Evolutionary conservation across 2,888 invertebrate species (phyloP).

Genomic region (Branchellion lobata): DNA sequence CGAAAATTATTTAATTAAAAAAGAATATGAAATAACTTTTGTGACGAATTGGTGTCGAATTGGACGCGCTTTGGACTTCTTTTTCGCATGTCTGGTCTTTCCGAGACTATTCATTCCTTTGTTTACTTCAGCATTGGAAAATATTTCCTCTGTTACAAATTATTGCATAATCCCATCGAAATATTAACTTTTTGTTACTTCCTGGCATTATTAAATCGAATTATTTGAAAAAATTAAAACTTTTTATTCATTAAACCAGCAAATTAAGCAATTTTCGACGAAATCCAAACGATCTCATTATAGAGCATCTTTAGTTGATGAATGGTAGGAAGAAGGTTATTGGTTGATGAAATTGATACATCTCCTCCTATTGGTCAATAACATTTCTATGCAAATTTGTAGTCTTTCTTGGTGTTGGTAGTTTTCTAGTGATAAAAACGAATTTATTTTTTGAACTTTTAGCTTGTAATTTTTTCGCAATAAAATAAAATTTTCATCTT

Average conservation of each 20-base stretch:
- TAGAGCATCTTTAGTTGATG: conserved; percentile 40
- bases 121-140: conserved; percentile 23
- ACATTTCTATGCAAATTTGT: conserved; percentile 42
- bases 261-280: conserved; percentile 14
- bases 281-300: conserved; percentile 24
- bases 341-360: conserved; percentile 26
- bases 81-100: neutral
- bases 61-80: neutral
- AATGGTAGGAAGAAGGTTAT: conserved; percentile 30
- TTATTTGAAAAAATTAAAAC: neutral
- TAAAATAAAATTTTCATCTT: too few relatives aligned
- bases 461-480: too few relatives aligned
- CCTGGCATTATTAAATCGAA: neutral
- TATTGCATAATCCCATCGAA: conserved; percentile 8
- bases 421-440: too few relatives aligned
- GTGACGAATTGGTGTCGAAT: neutral
- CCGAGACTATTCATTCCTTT: conserved; percentile 16
- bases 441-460: too few relatives aligned
- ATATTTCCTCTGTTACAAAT: neutral
- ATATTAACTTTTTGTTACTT: neutral
- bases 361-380: conserved; percentile 33
- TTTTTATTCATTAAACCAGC: neutral
- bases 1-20: too few relatives aligned
- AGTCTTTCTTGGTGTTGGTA: conserved; percentile 1
- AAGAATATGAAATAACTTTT: neutral